Evolutionary conservation across 2,888 invertebrate genomes (phyloP), one percentile per base, ranked within the genome.

Genomic region (Pterostichus madidus): DNA sequence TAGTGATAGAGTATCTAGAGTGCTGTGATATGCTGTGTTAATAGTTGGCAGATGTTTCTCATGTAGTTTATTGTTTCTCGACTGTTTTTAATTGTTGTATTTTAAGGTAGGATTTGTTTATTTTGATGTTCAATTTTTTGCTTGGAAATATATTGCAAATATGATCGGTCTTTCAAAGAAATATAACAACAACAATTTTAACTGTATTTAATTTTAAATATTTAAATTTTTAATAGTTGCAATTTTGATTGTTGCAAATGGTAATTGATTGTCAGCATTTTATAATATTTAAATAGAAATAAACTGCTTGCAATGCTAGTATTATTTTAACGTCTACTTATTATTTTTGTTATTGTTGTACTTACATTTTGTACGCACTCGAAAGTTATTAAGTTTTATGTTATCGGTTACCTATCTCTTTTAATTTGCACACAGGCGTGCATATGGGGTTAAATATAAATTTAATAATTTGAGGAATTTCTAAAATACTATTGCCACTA

Each of bases 21-120:
- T 75, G 75, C 52, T 75, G 75, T 75, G 75, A 75, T 75, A 75
- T 75, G 52, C 5, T 46, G 44, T 39, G 17, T 46, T 73, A 32
- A 35, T 17, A 73, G 39, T 49, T 32, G 39, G 31, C 49, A 52
- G 32, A 75, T 73, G 64, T 64, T 64, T 59, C 6, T 11, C 10
- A 31, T 59, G 44, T 68, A n/a, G n/a, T 71, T 52, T 0, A 31
- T 13, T 2, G 7, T 75, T 10, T 73, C 24, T 75, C 31, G 3
- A n/a, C 49, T 75, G 73, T 73, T 73, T 73, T 73, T 49, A 73
- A 24, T 64, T 64, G 39, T 64, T 64, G 10, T 64, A 35, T 39
- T 10, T 13, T 64, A 75, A 75, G 75, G 52, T 75, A 75, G 52
- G 71, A 44, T 15, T n/a, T 64, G 24, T 24, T 24, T 24, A 24